Evolutionary conservation across 2,888 invertebrate species (phyloP).

Genomic region (Trisateles emortualis): DNA sequence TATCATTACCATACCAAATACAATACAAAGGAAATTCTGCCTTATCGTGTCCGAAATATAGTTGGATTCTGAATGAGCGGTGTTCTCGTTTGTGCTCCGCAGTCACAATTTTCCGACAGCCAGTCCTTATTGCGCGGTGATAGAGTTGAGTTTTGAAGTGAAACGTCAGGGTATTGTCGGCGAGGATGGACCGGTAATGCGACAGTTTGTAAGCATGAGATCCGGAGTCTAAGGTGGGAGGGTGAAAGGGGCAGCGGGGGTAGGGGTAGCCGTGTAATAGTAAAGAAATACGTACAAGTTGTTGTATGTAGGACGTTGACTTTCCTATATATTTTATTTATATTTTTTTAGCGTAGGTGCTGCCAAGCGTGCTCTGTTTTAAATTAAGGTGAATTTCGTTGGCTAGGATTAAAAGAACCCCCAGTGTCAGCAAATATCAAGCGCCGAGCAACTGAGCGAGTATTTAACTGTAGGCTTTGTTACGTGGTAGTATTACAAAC

Average conservation of each 20-base stretch:
- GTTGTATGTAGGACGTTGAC: constrained; percentile 71
- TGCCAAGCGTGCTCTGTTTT: constrained; percentile 17
- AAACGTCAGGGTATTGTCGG: constrained; percentile 65
- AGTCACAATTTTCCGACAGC: constrained; percentile 49
- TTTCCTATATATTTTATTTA: constrained; percentile 73
- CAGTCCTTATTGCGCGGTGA: constrained; percentile 45
- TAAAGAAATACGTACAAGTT: constrained; percentile 81
- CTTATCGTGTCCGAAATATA: constrained; percentile 57
- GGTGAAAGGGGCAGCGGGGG: constrained; percentile 42
- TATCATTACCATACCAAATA: constrained; percentile 69
- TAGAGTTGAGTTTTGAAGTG: constrained; percentile 62
- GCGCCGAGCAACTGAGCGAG: background rate
- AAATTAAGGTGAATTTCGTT: constrained; percentile 21
- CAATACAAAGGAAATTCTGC: constrained; percentile 53
- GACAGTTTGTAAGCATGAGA: constrained; percentile 87
- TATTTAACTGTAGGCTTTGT: background rate
- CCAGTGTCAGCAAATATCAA: constrained; percentile 11
- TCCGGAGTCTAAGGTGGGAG: constrained; percentile 64
- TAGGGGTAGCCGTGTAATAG: constrained; percentile 59
- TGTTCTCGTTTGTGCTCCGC: constrained; percentile 44
- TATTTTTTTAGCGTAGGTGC: constrained; percentile 54
- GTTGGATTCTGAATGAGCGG: constrained; percentile 57
- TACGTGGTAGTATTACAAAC: background rate
- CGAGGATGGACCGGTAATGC: constrained; percentile 81
- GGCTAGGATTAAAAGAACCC: constrained; percentile 6